phyloP scores from a whole-genome alignment of 53 echinoderm and acorn worm species.

The Temnopleurus reevesii region DNA sequence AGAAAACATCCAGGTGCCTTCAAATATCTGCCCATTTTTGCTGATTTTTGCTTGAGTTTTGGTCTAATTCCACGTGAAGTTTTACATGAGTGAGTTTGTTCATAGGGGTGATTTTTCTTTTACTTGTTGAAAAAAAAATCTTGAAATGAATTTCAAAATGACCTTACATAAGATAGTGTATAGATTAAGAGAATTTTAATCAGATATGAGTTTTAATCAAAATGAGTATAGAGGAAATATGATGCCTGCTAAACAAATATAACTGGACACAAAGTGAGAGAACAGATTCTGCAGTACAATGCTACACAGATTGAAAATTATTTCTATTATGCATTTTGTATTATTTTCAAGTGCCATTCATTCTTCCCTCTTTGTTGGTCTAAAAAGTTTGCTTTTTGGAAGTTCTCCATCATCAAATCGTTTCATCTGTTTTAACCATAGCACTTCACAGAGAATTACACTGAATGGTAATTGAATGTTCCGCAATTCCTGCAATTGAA shows the following conservation, averaged over 20 bases:
- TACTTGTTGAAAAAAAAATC: too few relatives aligned
- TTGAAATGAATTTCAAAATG: too few relatives aligned
- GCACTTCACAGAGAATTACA: background rate
- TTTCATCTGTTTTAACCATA: conserved; percentile 32
- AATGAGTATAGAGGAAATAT: background rate
- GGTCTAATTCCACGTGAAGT: too few relatives aligned
- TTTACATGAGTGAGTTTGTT: too few relatives aligned
- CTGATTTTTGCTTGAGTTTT: too few relatives aligned
- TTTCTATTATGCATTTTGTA: background rate
- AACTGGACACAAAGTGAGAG: background rate
- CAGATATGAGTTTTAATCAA: too few relatives aligned
- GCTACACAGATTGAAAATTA: background rate
- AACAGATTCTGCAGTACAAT: background rate
- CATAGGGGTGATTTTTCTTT: too few relatives aligned
- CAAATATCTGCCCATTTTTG: too few relatives aligned
- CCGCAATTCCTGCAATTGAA: conserved; percentile 43
- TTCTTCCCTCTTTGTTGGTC: background rate
- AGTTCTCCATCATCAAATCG: conserved; percentile 9
- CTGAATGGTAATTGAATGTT: conserved; percentile 47
- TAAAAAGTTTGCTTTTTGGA: conserved; percentile 21
- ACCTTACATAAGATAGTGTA: too few relatives aligned
- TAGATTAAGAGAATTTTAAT: too few relatives aligned
- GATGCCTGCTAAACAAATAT: too few relatives aligned
- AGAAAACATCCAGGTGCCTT: too few relatives aligned
- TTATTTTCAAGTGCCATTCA: background rate